These are phyloP conservation scores for Microcebus jonahi DNA, from an alignment of 2,113 vertebrate genomes.

Conservation along the genomic window DNA sequence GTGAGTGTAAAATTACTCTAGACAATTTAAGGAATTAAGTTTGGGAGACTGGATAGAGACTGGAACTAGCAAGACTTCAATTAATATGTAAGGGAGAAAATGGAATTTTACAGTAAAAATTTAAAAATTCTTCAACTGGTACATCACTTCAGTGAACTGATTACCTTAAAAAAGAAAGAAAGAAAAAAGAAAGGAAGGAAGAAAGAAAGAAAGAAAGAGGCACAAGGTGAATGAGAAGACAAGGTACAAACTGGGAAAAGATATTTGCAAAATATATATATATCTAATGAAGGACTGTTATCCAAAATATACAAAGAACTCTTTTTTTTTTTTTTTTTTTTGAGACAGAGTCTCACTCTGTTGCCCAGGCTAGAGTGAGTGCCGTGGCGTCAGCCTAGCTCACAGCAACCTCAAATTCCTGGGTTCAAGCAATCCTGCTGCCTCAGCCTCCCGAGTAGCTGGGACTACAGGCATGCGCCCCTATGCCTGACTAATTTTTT, in stretches of 20 bases:
- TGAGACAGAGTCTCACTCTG: too few species aligned
- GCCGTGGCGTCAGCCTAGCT: too few species aligned
- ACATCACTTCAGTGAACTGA: slow-evolving; percentile 1
- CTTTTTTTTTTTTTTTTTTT: background rate
- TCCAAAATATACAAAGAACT: background rate
- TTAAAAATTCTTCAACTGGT: background rate
- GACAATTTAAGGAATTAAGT: background rate
- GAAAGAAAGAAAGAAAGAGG: background rate
- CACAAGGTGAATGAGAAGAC: background rate
- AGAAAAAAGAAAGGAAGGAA: too few species aligned
- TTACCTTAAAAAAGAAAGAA: background rate
- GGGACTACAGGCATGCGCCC: too few species aligned
- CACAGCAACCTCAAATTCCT: too few species aligned
- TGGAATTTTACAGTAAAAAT: slow-evolving; percentile 24
- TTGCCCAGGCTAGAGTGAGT: too few species aligned
- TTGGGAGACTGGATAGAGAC: background rate
- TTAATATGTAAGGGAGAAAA: background rate
- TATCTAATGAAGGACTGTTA: background rate
- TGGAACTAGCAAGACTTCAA: background rate
- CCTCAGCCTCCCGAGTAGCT: too few species aligned
- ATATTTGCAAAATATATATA: background rate
- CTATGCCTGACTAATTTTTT: too few species aligned
- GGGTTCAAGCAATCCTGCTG: too few species aligned
- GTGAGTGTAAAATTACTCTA: background rate
- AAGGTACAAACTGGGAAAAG: background rate